Evolutionary conservation across 2,113 vertebrate genomes (phyloP), one percentile per base, ranked within the genome.

Genomic region (Lonchura striata): DNA sequence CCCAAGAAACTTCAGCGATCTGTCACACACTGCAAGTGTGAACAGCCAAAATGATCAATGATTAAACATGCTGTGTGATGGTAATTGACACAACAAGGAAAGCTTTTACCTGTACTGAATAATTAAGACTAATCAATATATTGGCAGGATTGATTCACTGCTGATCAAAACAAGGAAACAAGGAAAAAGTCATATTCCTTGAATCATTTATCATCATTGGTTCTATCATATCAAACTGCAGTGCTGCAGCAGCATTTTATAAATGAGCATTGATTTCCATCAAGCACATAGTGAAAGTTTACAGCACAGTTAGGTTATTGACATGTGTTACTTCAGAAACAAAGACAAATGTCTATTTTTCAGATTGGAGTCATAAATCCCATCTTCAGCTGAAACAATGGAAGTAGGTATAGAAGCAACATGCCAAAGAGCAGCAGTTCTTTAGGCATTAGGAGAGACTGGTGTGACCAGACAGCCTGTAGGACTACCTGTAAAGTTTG

Each of bases 121-220:
- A 88, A 78, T 86, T 81, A 78, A 83, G 76, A 78, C 81, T 93
- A 87, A 95, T 94, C 93, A 90, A 96, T 95, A 77, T 68, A 88
- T 95, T 91, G 90, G 87, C 84, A 95, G 50, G 66, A 85, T 37
- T 60, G 41, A 88, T 75, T 89, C 74, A 69, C 65, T 75, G 77
- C 56, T 92, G 76, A 83, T 74, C 82, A 56, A 83, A 42, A 41
- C 41, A 41, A 41, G 41, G 41, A 83, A 42, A 75, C 66, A 85
- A 78, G 30, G 19, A 66, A 60, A 85, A 87, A 87, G 37, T n/a
- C 74, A 39, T 83, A 77, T 93, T 95, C 50, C 12, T 85, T 25
- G 2, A 76, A 85, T 90, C 31, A 52, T 49, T 89, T 92, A 56
- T 41, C 30, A 25, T 59, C 54, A 92, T 22, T 84, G 47, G 46